Percentiles rank a stretch among this genome's conserved stretches.
Evolutionary conservation across 2,797 vertebrate species (phyloP).

Genomic region (Phyllotis vaccarum): DNA sequence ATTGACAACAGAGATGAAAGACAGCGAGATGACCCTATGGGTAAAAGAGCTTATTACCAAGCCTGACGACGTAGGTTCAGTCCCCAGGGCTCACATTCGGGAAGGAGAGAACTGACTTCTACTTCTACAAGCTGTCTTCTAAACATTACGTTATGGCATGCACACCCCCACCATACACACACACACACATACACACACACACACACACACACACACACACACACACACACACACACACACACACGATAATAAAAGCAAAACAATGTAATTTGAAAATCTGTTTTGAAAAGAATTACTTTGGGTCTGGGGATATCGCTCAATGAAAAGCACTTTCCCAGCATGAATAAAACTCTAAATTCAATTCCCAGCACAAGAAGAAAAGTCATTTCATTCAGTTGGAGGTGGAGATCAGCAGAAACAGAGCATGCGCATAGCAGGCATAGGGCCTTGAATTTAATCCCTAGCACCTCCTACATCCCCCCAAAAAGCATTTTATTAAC

Average conservation of each 20-base stretch:
- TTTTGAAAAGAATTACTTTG: neutral
- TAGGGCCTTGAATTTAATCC: neutral
- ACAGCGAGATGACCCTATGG: neutral
- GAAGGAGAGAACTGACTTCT: neutral
- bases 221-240: neutral
- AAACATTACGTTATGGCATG: neutral
- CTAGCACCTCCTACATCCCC: neutral
- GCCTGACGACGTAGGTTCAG: neutral
- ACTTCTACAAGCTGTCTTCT: neutral
- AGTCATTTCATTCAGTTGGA: neutral
- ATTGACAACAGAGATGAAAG: neutral
- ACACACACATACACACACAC: neutral
- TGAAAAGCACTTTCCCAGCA: neutral
- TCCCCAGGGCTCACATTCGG: no score
- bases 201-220: neutral
- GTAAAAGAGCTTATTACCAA: neutral
- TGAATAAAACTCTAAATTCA: neutral
- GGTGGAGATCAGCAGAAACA: neutral
- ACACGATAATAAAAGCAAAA: neutral
- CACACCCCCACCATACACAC: neutral
- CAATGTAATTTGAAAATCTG: neutral
- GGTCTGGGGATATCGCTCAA: neutral
- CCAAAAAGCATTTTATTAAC: neutral
- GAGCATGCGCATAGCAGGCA: neutral
- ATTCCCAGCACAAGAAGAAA: neutral